Evolutionary conservation across 1,140 invertebrate species (phyloP), one percentile per base, ranked within the genome.

Genomic region (Drosophila mayri): DNA sequence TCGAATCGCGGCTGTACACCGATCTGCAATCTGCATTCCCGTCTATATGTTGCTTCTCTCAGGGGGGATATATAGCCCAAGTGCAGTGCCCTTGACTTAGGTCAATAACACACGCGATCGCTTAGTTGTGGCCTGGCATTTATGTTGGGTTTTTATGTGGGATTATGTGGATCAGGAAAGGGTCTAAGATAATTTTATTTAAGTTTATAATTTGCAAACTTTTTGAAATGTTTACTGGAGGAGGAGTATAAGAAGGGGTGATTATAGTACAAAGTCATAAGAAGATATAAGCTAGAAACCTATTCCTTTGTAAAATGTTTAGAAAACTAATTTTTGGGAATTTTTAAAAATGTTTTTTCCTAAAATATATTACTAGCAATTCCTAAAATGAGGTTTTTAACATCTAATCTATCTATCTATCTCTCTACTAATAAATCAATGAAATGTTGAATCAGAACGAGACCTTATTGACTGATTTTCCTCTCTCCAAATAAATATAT

Each of bases 71-170:
- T 66, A 43, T 46, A 60, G 55, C 63, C 43, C 76, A 75, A 79
- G 75, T 78, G 75, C 76, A 62, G 37, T 70, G 78, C 74, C 82
- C 81, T 80, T 85, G 81, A 78, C 73, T 85, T 74, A 57, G 81
- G 81, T 85, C 81, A 85, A 74, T 85, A 84, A 64, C 50, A 52
- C 49, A 46, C 20, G 14, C 20, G 25, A 72, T 74, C 58, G 40
- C 9, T 18, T 18, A 5, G 40, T 35, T 59, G n/a, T 22, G 38
- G 18, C 28, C 20, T 6, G 18, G 25, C 28, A 40, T 38, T 57
- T 46, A 25, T 25, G 38, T 1, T 9, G 4, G 30, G 8, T 0
- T 41, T 28, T 25, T 12, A 10, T 20, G n/a, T 22, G 40, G 10
- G 10, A 32, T 41, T 46, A 49, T 14, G 44, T 25, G 25, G 11